Percentiles rank a stretch among this genome's conserved stretches.
phyloP scores from a whole-genome alignment of 1,140 invertebrate species.

The Brachionus koreanus region DNA sequence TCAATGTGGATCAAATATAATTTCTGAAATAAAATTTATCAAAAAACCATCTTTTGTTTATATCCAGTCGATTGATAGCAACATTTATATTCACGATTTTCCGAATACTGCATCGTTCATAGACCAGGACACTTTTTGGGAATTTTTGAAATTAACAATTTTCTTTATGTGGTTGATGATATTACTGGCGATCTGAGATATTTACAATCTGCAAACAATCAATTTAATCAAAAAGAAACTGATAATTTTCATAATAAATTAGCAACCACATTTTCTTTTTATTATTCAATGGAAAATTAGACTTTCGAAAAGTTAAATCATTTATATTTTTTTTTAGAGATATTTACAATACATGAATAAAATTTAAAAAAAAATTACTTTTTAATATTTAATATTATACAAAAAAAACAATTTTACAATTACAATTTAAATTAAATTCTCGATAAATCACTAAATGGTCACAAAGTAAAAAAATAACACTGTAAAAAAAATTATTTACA shows the following conservation, averaged over 20 bases:
- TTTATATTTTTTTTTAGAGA: background rate
- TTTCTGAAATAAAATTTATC: background rate
- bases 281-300: background rate
- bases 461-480: background rate
- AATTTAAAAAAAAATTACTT: background rate
- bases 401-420: background rate
- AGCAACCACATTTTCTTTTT: background rate
- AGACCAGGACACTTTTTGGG: background rate
- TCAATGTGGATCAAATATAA: background rate
- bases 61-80: background rate
- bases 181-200: background rate
- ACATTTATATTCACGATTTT: background rate
- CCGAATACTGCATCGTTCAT: background rate
- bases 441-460: background rate
- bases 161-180: background rate
- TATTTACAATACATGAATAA: background rate
- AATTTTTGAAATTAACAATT: background rate
- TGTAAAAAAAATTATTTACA: too few species aligned
- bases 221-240: background rate
- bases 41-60: background rate
- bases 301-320: background rate
- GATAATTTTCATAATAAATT: constrained; percentile 7
- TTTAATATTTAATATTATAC: background rate
- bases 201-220: background rate
- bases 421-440: background rate